Percentiles rank a stretch among this genome's conserved stretches.
phyloP scores from a whole-genome alignment of 2,113 vertebrate genomes.

The Desmodus rotundus region DNA sequence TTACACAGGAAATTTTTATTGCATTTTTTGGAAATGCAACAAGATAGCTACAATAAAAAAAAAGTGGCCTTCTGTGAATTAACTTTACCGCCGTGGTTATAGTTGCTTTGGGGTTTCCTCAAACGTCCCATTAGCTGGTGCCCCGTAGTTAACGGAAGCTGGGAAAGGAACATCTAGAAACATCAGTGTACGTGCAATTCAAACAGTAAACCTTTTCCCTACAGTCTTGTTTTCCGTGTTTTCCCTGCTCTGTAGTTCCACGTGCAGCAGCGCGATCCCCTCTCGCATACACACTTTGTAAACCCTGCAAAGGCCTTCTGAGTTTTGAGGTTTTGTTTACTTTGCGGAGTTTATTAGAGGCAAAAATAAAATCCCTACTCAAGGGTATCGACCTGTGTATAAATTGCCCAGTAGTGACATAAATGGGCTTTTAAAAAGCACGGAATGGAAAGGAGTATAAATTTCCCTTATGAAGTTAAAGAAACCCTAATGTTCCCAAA shows the following conservation, averaged over 20 bases:
- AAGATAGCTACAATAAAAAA: too few relatives aligned
- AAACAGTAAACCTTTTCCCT: too few relatives aligned
- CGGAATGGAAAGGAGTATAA: neutral
- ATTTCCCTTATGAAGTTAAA: neutral
- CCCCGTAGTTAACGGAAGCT: neutral
- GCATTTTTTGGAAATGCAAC: neutral
- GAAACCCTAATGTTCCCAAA: neutral
- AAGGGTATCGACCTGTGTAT: neutral
- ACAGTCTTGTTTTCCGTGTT: neutral
- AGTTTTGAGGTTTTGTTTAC: neutral
- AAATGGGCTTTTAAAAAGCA: neutral
- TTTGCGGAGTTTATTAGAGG: neutral
- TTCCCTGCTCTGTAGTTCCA: fast-evolving
- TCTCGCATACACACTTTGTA: fast-evolving
- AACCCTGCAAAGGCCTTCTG: fast-evolving
- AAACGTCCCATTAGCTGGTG: neutral
- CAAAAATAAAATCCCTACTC: neutral
- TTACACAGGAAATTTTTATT: too few relatives aligned
- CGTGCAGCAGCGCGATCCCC: fast-evolving
- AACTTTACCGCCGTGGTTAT: neutral
- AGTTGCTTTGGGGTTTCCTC: neutral
- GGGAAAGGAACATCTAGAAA: neutral
- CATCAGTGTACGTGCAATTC: too few relatives aligned
- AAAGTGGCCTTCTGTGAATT: neutral
- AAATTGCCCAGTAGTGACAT: neutral